Evolutionary conservation across 2,888 invertebrate species (phyloP), one percentile per base, ranked within the genome.

Genomic region (Lepidocyrtoides sp.): DNA sequence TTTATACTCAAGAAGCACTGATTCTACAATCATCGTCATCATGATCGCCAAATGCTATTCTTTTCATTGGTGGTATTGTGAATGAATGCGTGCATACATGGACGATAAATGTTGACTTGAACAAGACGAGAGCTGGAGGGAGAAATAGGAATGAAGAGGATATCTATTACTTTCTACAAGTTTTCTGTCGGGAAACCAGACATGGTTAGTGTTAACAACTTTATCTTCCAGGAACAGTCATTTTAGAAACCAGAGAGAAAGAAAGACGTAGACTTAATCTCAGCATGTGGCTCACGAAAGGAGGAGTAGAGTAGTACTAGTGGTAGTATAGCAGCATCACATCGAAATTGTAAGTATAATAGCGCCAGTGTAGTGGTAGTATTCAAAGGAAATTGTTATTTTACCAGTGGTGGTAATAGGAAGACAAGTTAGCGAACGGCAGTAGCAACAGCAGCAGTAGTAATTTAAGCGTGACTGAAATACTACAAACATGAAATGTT

Each of bases 161-260:
- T 86, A 88, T 81, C 81, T 69, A 69, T 69, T 79, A 36, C 66
- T 69, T 88, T 81, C 79, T 81, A 81, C 88, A 66, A 88, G 81
- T 81, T 88, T 88, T 81, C 66, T 87, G 86, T 87, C 86, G 86
- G 77, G 63, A 87, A 87, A 77, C 86, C 88, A 88, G 88, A 81
- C 88, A 88, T 88, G 63, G 63, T 81, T 88, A 77, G 88, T 88
- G 88, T 88, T 88, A 88, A 88, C 88, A 88, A 88, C 88, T 88
- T 88, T 88, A 88, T 88, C 88, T 88, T 77, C 66, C 10, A 88
- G 88, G 60, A 81, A 88, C 88, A 88, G 88, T 63, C 66, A 88
- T 88, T 88, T 81, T 79, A 69, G 51, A 88, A 81, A 54, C n/a
- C 54, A 69, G 63, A 8, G 41, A 79, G 77, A 60, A 17, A 60